These are phyloP conservation scores for Thryonomys swinderianus DNA, from an alignment of 2,113 vertebrate species.

Conservation along the genomic window DNA sequence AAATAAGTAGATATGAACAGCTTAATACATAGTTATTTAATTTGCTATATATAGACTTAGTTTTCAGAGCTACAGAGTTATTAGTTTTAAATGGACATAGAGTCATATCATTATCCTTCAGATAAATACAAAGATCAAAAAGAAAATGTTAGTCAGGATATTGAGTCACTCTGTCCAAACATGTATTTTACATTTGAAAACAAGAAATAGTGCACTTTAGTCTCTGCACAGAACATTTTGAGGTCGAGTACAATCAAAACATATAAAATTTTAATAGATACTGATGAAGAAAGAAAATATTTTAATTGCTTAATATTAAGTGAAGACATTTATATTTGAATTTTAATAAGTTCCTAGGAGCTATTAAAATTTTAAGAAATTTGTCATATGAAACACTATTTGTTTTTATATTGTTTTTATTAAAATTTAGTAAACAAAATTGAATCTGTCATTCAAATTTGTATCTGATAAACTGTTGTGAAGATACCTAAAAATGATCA, in stretches of 20 bases:
- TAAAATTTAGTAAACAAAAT: not conserved
- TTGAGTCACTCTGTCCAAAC: not conserved
- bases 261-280: not conserved
- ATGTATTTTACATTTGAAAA: not conserved
- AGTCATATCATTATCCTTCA: conserved; percentile 10
- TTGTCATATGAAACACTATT: not conserved
- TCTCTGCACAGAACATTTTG: not conserved
- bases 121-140: not conserved
- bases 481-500: not conserved
- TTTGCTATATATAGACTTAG: conserved; percentile 16
- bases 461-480: not conserved
- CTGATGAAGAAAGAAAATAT: not conserved
- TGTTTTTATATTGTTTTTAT: not conserved
- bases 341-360: not conserved
- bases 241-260: not conserved
- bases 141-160: not conserved
- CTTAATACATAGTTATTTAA: not conserved
- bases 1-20: not conserved
- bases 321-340: not conserved
- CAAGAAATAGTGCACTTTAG: not conserved
- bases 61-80: conserved; percentile 23
- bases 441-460: not conserved
- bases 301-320: not conserved
- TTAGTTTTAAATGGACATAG: conserved; percentile 20
- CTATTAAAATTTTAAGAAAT: not conserved